Conservation (phyloP, 1,140 invertebrate genomes). For the Drosophila watanabei region DNA sequence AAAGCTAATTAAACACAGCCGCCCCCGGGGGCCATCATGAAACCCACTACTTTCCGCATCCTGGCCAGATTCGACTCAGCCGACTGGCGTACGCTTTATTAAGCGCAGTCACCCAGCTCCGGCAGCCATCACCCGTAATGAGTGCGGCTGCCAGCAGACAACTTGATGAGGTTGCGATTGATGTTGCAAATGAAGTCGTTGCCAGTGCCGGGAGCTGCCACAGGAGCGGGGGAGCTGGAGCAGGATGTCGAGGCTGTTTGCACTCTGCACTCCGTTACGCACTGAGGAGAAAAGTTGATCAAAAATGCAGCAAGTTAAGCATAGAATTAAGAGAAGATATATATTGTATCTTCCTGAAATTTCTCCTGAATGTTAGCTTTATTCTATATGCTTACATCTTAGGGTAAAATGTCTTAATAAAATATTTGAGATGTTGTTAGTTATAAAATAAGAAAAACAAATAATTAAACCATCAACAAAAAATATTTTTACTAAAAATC, state of each 20-base stretch:
- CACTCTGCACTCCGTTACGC: slow-evolving; percentile 12
- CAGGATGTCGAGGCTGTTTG: slow-evolving; percentile 6
- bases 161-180: slow-evolving; percentile 68
- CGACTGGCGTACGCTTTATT: slow-evolving; percentile 55
- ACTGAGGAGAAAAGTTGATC: background rate
- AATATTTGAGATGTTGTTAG: no score
- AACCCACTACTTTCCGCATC: slow-evolving; percentile 12
- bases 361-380: no score
- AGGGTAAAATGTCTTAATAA: no score
- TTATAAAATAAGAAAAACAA: no score
- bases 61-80: slow-evolving; percentile 10
- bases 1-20: slow-evolving; percentile 71
- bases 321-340: no score
- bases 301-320: background rate
- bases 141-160: slow-evolving; percentile 52
- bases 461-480: no score
- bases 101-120: slow-evolving; percentile 42
- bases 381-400: no score
- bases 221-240: background rate
- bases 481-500: no score
- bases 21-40: slow-evolving; percentile 13
- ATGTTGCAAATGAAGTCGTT: slow-evolving; percentile 72
- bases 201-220: slow-evolving; percentile 15
- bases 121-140: slow-evolving; percentile 58
- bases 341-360: no score